A percentile compares a stretch with the other conserved stretches of the same genome.
These are phyloP conservation scores for Cryptomyrus ogoouensis DNA, from an alignment of 2,113 vertebrate genomes.

Conservation along the genomic window DNA sequence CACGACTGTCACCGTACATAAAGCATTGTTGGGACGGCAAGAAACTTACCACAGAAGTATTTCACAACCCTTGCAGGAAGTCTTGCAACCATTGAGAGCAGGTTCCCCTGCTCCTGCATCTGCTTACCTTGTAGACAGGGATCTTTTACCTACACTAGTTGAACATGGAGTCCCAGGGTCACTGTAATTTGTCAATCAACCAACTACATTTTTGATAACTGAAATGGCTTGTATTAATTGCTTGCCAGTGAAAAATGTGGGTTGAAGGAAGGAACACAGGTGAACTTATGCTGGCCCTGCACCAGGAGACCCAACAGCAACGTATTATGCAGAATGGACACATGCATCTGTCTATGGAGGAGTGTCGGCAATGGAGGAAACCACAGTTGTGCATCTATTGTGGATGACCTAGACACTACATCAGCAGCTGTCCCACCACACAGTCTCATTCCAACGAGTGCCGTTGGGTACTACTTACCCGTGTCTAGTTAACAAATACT, in stretches of 20 bases:
- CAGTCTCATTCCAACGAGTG: background rate
- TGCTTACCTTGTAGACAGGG: background rate
- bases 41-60: background rate
- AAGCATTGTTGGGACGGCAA: background rate
- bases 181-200: background rate
- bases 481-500: background rate
- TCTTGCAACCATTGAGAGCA: background rate
- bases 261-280: background rate
- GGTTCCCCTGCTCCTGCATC: background rate
- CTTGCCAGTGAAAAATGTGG: background rate
- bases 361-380: background rate
- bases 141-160: background rate
- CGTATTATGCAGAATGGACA: background rate
- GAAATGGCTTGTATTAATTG: background rate
- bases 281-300: background rate
- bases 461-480: background rate
- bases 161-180: background rate
- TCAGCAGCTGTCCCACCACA: background rate
- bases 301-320: background rate
- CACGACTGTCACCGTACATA: background rate
- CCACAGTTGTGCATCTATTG: background rate
- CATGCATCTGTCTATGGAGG: background rate
- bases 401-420: background rate
- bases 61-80: background rate
- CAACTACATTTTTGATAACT: background rate